Conservation (phyloP, 92 coral and sea anemone genomes). For the Zoanthus solanderi region DNA sequence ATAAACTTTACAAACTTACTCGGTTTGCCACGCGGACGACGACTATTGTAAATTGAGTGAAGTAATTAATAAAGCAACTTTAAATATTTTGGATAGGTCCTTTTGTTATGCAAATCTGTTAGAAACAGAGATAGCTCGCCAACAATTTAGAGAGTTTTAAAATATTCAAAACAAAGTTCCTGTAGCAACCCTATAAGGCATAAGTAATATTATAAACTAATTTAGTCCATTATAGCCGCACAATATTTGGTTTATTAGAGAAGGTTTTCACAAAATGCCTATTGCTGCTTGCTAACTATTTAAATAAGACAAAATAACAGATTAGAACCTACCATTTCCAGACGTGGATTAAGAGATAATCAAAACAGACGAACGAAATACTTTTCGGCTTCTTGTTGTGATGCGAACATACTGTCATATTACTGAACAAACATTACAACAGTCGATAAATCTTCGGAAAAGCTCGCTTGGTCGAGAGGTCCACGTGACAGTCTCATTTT, state of each 20-base stretch:
- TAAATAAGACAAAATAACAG: not conserved
- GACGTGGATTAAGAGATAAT: not conserved
- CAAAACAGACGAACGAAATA: not conserved
- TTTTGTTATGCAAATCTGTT: conserved; percentile 37
- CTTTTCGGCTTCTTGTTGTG: too few relatives aligned
- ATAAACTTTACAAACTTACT: not conserved
- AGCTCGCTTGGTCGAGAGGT: not conserved
- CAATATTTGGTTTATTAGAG: not conserved
- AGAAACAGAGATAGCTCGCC: not conserved
- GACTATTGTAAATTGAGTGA: not conserved
- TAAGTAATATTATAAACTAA: not conserved
- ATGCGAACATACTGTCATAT: not conserved
- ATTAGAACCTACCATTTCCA: not conserved
- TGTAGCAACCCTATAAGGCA: not conserved
- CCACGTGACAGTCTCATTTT: not conserved
- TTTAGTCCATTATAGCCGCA: not conserved
- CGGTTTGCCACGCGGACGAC: conserved; percentile 26
- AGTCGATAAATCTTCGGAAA: not conserved
- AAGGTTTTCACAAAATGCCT: not conserved
- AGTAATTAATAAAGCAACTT: not conserved
- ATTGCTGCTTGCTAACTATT: not conserved
- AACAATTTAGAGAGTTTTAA: not conserved
- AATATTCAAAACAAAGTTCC: not conserved
- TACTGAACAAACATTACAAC: not conserved
- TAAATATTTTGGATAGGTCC: not conserved